Evolutionary conservation across 2,797 vertebrate species (phyloP).

Genomic region (Poeciliopsis presidionis): DNA sequence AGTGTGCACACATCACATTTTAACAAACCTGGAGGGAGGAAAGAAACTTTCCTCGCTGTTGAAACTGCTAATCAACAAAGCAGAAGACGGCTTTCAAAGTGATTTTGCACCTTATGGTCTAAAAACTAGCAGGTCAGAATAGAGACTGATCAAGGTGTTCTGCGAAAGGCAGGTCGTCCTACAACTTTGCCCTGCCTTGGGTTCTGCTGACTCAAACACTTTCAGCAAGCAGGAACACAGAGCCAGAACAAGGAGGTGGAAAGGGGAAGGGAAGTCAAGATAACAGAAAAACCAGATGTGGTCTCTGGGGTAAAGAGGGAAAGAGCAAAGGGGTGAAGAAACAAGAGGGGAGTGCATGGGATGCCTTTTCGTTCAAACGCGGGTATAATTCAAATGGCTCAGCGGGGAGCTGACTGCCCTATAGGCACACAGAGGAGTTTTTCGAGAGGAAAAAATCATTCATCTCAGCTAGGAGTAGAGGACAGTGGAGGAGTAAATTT

Average conservation of each 20-base stretch:
- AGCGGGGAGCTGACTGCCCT: slow-evolving; percentile 18
- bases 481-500: slow-evolving; percentile 69
- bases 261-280: slow-evolving; percentile 13
- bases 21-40: slow-evolving; percentile 11
- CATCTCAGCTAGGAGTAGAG: slow-evolving; percentile 67
- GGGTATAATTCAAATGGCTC: slow-evolving; percentile 55
- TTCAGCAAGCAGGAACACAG: slow-evolving; percentile 39
- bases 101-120: slow-evolving; percentile 2
- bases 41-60: slow-evolving; percentile 12
- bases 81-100: neutral
- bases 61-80: neutral
- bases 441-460: slow-evolving; percentile 64
- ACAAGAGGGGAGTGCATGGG: slow-evolving; percentile 24
- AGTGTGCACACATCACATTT: slow-evolving; percentile 24
- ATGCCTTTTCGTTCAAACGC: slow-evolving; percentile 32
- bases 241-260: slow-evolving; percentile 27
- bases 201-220: slow-evolving; percentile 77
- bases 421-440: slow-evolving; percentile 26
- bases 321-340: slow-evolving; percentile 56
- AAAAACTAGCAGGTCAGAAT: slow-evolving; percentile 17
- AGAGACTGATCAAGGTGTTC: slow-evolving; percentile 49
- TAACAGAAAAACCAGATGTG: slow-evolving; percentile 75
- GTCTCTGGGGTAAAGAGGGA: slow-evolving; percentile 48
- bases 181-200: slow-evolving; percentile 45
- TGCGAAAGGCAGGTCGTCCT: slow-evolving; percentile 34